Evolutionary conservation across 2,113 vertebrate species (phyloP).

Genomic region (Gyps fulvus): DNA sequence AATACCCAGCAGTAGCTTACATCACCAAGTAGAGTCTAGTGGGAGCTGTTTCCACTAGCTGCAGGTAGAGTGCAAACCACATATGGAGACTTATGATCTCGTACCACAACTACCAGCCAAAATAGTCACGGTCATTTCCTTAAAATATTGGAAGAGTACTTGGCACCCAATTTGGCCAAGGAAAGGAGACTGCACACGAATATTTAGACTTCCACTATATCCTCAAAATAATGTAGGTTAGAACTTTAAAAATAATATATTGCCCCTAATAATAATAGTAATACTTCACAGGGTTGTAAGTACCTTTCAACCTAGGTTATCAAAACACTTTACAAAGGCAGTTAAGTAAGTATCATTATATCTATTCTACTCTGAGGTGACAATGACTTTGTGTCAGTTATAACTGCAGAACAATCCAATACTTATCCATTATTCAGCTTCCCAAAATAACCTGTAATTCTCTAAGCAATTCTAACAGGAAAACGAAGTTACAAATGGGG

Average conservation of each 20-base stretch:
- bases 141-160: not conserved
- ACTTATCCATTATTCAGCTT: constrained; percentile 35
- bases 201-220: not conserved
- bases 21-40: not conserved
- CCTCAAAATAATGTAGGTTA: not conserved
- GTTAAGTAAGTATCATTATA: constrained; percentile 48
- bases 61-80: not conserved
- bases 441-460: constrained; percentile 51
- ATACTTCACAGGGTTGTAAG: not conserved
- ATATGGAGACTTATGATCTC: rapidly evolving
- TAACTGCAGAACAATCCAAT: constrained; percentile 53
- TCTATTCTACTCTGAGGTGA: constrained; percentile 12
- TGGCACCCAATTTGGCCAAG: not conserved
- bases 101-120: not conserved
- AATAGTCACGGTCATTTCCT: not conserved
- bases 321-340: constrained; percentile 40
- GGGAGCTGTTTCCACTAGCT: not conserved
- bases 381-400: constrained; percentile 45
- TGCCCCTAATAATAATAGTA: constrained; percentile 12
- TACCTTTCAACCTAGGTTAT: constrained; percentile 35
- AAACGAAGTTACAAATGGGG: not conserved
- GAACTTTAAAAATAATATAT: constrained; percentile 11
- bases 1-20: not conserved
- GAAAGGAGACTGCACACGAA: not conserved
- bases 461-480: constrained; percentile 14